Percentiles rank a stretch among this genome's conserved stretches.
phyloP scores from a whole-genome alignment of 2,888 invertebrate genomes.

The Eupithecia centaureata region DNA sequence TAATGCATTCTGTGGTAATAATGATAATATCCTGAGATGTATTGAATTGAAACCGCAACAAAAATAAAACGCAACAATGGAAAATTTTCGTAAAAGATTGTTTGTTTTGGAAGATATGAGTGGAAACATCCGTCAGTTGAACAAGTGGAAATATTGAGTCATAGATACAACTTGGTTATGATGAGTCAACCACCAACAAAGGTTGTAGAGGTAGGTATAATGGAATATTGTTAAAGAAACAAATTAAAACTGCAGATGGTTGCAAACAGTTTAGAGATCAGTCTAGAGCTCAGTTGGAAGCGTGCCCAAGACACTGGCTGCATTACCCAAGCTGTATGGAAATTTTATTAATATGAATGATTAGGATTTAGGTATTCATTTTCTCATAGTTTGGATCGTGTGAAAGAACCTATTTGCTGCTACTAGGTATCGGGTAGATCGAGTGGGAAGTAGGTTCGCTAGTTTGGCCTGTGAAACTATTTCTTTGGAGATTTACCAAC shows the following conservation, averaged over 20 bases:
- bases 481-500: conserved; percentile 11
- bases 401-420: conserved; percentile 21
- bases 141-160: background rate
- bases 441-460: conserved; percentile 16
- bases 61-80: background rate
- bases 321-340: no score
- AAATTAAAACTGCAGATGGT: no score
- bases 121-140: background rate
- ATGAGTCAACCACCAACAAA: no score
- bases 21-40: background rate
- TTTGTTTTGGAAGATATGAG: conserved; percentile 1
- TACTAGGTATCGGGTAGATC: conserved; percentile 15
- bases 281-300: no score
- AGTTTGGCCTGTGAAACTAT: conserved; percentile 9
- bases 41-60: no score
- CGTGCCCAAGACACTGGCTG: no score
- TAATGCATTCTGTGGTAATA: background rate
- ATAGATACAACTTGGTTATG: background rate
- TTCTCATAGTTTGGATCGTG: conserved; percentile 24
- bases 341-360: background rate
- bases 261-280: no score
- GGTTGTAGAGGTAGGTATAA: no score
- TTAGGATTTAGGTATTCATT: conserved; percentile 9
- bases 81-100: background rate
- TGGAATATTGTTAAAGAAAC: no score